Evolutionary conservation across 2,797 vertebrate genomes (phyloP).

Genomic region (Pangasius sanitwongsei): DNA sequence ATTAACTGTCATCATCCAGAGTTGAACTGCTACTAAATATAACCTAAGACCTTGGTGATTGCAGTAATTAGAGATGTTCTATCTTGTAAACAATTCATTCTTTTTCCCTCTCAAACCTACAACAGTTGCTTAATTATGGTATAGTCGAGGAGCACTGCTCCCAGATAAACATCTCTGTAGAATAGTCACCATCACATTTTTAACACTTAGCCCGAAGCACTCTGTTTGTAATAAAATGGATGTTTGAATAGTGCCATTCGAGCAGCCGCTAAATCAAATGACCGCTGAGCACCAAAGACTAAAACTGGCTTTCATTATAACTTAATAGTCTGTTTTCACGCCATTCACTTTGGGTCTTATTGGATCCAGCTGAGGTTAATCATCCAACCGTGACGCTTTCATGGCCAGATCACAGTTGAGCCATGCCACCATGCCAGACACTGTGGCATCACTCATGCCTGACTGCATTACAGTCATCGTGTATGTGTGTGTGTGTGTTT

Average conservation of each 20-base stretch:
- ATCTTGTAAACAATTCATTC: neutral
- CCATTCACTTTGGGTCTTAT: constrained; percentile 47
- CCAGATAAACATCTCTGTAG: constrained; percentile 30
- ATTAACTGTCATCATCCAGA: neutral
- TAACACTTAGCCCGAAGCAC: constrained; percentile 29
- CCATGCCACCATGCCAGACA: constrained; percentile 46
- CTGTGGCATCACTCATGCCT: constrained; percentile 51
- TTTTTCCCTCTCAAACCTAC: constrained; percentile 33
- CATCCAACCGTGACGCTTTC: constrained; percentile 39
- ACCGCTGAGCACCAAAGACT: constrained; percentile 30
- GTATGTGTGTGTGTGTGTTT: constrained; percentile 3
- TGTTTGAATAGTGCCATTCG: constrained; percentile 42
- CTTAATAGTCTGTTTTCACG: constrained; percentile 45
- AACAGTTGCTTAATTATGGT: neutral
- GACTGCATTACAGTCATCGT: constrained; percentile 23
- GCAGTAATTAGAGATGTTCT: neutral
- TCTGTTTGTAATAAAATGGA: constrained; percentile 47
- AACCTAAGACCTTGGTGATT: neutral
- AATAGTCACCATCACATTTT: constrained; percentile 39
- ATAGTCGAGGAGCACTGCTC: neutral
- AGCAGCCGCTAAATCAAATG: constrained; percentile 36
- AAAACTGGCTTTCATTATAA: constrained; percentile 43
- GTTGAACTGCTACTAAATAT: neutral
- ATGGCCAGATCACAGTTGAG: constrained; percentile 50
- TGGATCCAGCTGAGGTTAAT: constrained; percentile 52